Conservation (phyloP, 2,888 invertebrate species). For the Philopedon plagiatum region DNA sequence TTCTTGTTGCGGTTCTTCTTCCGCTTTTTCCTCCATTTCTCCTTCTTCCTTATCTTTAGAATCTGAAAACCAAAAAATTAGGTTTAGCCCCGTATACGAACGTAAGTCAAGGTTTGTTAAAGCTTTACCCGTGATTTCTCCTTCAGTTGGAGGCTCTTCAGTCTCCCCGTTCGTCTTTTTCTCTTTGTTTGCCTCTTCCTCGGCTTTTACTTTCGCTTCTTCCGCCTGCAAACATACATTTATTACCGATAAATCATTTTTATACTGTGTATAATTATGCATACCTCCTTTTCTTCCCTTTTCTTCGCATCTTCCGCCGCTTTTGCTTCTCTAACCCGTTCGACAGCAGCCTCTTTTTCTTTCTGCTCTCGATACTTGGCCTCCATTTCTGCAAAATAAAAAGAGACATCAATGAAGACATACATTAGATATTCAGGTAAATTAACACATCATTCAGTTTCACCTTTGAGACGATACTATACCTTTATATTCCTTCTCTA, state of each 20-base stretch:
- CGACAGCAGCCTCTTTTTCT: constrained; percentile 57
- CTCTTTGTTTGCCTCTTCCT: constrained; percentile 62
- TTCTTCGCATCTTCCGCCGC: constrained; percentile 61
- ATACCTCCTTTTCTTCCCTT: constrained; percentile 60
- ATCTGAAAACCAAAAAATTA: constrained; percentile 19
- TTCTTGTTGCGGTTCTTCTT: constrained; percentile 45
- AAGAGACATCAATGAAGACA: too few species aligned
- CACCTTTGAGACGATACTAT: too few species aligned
- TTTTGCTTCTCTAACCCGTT: constrained; percentile 57
- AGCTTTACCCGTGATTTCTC: constrained; percentile 56
- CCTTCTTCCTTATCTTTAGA: constrained; percentile 55
- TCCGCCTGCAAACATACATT: constrained; percentile 63
- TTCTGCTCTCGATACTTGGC: constrained; percentile 62
- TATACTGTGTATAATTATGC: constrained; percentile 34
- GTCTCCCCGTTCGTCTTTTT: constrained; percentile 64
- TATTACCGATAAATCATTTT: not conserved
- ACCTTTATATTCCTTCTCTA: constrained; percentile 79
- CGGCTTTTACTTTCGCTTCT: constrained; percentile 67
- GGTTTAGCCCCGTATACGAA: too few species aligned
- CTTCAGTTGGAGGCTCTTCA: constrained; percentile 63
- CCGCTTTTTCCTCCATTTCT: constrained; percentile 69
- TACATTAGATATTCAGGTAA: too few species aligned
- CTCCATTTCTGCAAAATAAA: constrained; percentile 59
- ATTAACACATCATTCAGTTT: too few species aligned
- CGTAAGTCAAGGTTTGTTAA: too few species aligned